These are phyloP conservation scores for Tigriopus californicus DNA, from an alignment of 2,888 invertebrate genomes.

Conservation along the genomic window DNA sequence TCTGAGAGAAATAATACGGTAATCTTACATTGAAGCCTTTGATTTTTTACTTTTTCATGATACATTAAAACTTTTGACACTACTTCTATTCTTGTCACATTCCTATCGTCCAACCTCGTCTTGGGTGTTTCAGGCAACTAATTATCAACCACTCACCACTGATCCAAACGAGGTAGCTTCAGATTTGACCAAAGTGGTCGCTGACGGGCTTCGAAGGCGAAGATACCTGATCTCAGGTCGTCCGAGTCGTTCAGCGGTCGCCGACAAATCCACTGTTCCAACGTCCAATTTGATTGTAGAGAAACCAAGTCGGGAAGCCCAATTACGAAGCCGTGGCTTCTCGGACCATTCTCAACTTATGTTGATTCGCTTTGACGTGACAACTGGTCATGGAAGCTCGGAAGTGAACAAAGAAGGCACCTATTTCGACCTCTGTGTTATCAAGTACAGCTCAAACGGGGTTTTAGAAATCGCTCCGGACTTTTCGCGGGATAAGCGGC, in stretches of 20 bases:
- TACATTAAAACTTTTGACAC: not conserved
- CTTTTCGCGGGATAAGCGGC: conserved; percentile 5
- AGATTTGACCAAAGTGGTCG: not conserved
- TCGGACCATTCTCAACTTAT: not conserved
- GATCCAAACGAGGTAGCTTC: not conserved
- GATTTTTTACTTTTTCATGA: not conserved
- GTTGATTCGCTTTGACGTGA: not conserved
- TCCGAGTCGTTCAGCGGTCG: not conserved
- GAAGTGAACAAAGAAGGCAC: not conserved
- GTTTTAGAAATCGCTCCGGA: conserved; percentile 9
- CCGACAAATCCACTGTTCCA: not conserved
- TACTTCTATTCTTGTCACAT: not conserved
- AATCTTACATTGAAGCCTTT: not conserved
- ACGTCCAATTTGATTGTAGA: not conserved
- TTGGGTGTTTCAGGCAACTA: not conserved
- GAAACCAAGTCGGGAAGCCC: conserved; percentile 1
- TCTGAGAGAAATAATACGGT: not conserved
- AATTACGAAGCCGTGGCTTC: not conserved
- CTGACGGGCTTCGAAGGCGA: conserved; percentile 8
- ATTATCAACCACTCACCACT: not conserved
- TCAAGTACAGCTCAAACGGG: conserved; percentile 1
- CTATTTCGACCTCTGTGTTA: not conserved
- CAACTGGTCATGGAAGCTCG: not conserved
- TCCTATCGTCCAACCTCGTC: no score
- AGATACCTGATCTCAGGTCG: not conserved